A percentile compares a stretch with the other conserved stretches of the same genome.
Conservation (phyloP, 1,140 invertebrate species). For the Cydia strobilella region DNA sequence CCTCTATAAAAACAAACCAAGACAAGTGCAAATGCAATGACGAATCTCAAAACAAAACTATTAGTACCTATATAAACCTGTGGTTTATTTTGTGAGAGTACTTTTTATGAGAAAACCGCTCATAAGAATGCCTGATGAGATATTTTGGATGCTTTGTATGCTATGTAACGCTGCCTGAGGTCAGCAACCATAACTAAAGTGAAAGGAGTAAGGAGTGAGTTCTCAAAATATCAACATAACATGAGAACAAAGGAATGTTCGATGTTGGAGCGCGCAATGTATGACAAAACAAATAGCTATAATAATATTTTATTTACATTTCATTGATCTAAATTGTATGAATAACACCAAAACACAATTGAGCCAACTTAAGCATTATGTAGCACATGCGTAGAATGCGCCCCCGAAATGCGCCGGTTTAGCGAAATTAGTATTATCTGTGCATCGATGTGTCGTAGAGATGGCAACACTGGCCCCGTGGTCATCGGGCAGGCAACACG, state of each 20-base stretch:
- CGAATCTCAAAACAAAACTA: neutral
- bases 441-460: slow-evolving; percentile 28
- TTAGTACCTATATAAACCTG: neutral
- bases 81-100: neutral
- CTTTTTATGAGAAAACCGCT: neutral
- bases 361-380: neutral
- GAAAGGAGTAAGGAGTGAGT: too few relatives aligned
- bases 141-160: slow-evolving; percentile 11
- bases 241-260: slow-evolving; percentile 25
- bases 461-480: slow-evolving; percentile 51
- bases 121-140: neutral
- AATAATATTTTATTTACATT: slow-evolving; percentile 15
- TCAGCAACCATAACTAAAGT: slow-evolving; percentile 18
- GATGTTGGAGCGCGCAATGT: slow-evolving; percentile 13
- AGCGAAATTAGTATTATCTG: slow-evolving; percentile 8
- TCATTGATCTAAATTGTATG: slow-evolving; percentile 15
- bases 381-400: neutral
- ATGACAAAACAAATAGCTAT: slow-evolving; percentile 18
- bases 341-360: neutral
- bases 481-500: slow-evolving; percentile 32
- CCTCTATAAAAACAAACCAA: slow-evolving; percentile 2
- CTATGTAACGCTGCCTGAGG: neutral
- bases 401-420: neutral
- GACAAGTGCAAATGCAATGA: neutral
- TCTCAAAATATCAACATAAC: slow-evolving; percentile 9